phyloP scores from a whole-genome alignment of 2,113 vertebrate genomes.

The Bubo bubo region DNA sequence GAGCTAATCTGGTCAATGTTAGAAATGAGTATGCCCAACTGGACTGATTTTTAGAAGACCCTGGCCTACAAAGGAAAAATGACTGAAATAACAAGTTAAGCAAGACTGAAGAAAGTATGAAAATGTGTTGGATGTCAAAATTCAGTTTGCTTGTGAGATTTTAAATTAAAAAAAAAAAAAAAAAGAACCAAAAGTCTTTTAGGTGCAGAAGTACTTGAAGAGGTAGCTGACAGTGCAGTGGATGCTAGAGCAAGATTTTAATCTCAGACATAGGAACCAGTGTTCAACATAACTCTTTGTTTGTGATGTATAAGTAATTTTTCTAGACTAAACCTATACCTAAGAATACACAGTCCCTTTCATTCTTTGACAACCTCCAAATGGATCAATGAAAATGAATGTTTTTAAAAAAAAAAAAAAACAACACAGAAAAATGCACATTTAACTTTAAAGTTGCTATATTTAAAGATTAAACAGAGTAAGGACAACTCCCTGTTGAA shows the following conservation, averaged over 20 bases:
- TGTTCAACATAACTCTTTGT: background rate
- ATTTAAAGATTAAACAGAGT: background rate
- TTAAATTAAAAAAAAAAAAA: background rate
- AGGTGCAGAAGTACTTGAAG: background rate
- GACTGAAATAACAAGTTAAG: background rate
- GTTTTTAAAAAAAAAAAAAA: background rate
- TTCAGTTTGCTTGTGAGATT: background rate
- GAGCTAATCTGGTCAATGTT: background rate
- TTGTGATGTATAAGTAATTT: background rate
- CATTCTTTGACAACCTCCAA: background rate
- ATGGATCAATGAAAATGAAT: background rate
- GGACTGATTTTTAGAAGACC: background rate
- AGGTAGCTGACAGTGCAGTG: background rate
- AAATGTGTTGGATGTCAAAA: background rate
- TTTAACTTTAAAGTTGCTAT: background rate
- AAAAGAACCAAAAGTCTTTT: too few species aligned
- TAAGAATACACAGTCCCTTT: background rate
- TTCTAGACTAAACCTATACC: background rate
- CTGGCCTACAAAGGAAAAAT: background rate
- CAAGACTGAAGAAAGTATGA: background rate
- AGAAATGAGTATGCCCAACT: background rate
- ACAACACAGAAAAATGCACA: background rate
- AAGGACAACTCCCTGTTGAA: background rate
- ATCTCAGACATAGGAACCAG: background rate
- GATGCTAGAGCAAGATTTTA: background rate